Percentiles rank a stretch among this genome's conserved stretches.
These are phyloP conservation scores for Mimas tiliae DNA, from an alignment of 2,888 invertebrate genomes.

Conservation along the genomic window DNA sequence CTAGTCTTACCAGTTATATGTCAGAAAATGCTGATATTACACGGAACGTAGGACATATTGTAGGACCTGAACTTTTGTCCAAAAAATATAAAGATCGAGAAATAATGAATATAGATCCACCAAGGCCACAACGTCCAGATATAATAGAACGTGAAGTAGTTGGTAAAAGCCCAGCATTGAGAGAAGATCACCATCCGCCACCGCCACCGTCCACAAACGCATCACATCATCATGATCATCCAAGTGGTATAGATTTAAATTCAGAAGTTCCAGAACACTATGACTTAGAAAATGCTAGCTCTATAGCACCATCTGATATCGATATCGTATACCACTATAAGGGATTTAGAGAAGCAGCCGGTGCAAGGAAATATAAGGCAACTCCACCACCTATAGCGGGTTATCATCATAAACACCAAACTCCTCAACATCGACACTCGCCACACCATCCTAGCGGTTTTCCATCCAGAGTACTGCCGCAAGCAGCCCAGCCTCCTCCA, in stretches of 20 bases:
- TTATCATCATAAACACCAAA: slow-evolving; percentile 91
- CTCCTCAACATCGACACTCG: slow-evolving; percentile 90
- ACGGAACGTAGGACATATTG: slow-evolving; percentile 90
- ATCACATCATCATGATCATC: slow-evolving; percentile 90
- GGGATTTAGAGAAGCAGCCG: slow-evolving; percentile 94
- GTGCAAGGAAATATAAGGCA: slow-evolving; percentile 94
- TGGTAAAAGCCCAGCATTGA: slow-evolving; percentile 91
- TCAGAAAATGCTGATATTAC: slow-evolving; percentile 90
- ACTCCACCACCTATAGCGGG: slow-evolving; percentile 92
- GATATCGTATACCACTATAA: slow-evolving; percentile 98
- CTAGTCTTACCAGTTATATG: slow-evolving; percentile 88
- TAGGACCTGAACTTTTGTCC: slow-evolving; percentile 93
- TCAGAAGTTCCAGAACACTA: slow-evolving; percentile 96
- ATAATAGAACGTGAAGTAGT: slow-evolving; percentile 96
- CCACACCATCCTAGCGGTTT: slow-evolving; percentile 91
- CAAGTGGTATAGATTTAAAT: slow-evolving; percentile 89
- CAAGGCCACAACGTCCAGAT: slow-evolving; percentile 94
- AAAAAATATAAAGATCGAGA: slow-evolving; percentile 96
- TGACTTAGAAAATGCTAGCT: slow-evolving; percentile 98
- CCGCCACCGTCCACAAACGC: slow-evolving; percentile 90
- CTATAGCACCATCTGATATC: slow-evolving; percentile 98
- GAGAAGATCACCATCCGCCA: slow-evolving; percentile 92
- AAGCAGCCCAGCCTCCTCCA: slow-evolving; percentile 88
- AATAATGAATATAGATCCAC: slow-evolving; percentile 88
- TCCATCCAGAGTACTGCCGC: slow-evolving; percentile 89